A percentile compares a stretch with the other conserved stretches of the same genome.
Conservation (phyloP, 2,888 invertebrate species). For the Lasiommata megera region DNA sequence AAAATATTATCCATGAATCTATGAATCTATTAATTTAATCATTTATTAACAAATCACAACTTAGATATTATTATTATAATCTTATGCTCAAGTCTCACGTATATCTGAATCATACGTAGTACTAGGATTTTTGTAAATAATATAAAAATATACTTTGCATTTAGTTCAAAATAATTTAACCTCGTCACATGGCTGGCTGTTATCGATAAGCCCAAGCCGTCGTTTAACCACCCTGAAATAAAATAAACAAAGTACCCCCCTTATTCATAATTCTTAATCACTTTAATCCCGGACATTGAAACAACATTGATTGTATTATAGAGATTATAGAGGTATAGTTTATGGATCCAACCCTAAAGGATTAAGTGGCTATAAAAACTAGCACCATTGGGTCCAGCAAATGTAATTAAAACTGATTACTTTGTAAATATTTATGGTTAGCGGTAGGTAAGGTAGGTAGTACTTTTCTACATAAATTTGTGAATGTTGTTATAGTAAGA, state of each 20-base stretch:
- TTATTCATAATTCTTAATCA: slow-evolving; percentile 61
- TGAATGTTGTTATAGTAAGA: too few relatives aligned
- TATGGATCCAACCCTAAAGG: not conserved
- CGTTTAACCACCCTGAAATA: slow-evolving; percentile 64
- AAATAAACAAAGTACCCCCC: slow-evolving; percentile 70
- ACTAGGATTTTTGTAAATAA: too few relatives aligned
- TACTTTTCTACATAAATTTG: too few relatives aligned
- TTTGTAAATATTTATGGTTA: too few relatives aligned
- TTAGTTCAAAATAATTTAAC: slow-evolving; percentile 41
- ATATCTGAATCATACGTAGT: too few relatives aligned
- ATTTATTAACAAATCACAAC: too few relatives aligned
- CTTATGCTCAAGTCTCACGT: too few relatives aligned
- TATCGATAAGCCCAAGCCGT: slow-evolving; percentile 73
- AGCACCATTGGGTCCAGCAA: not conserved
- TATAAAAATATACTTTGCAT: not conserved
- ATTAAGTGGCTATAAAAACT: slow-evolving; percentile 8
- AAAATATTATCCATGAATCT: too few relatives aligned
- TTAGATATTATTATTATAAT: too few relatives aligned
- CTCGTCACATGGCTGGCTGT: slow-evolving; percentile 66
- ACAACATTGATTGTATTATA: slow-evolving; percentile 18
- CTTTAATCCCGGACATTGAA: slow-evolving; percentile 41
- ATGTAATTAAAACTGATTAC: not conserved
- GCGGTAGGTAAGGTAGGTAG: too few relatives aligned
- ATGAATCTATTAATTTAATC: too few relatives aligned
- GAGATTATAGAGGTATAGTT: slow-evolving; percentile 8